phyloP scores from a whole-genome alignment of 1,140 invertebrate species.

The Drosophila ohnishii region DNA sequence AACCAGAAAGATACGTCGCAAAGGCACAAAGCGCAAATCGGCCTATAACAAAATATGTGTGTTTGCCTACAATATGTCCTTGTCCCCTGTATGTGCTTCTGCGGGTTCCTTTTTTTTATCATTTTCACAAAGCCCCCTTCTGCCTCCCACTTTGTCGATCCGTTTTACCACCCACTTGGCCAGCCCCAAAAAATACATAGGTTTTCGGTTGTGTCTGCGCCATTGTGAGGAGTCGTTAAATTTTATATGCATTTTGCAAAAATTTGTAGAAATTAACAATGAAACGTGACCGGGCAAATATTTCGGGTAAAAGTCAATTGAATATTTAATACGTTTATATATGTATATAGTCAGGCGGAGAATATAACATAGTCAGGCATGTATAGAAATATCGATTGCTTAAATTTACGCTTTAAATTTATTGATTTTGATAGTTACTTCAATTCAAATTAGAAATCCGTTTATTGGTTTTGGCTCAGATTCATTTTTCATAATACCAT shows the following conservation, averaged over 20 bases:
- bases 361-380: conserved; percentile 14
- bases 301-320: conserved; percentile 61
- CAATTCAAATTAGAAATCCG: neutral
- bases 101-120: conserved; percentile 6
- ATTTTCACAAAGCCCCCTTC: conserved; percentile 1
- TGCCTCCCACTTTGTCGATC: neutral
- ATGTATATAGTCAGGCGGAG: neutral
- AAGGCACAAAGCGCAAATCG: conserved; percentile 59
- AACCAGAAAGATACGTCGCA: too few relatives aligned
- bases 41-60: conserved; percentile 74
- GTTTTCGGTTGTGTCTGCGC: conserved; percentile 33
- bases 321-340: conserved; percentile 46
- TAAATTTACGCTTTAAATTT: neutral
- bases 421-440: neutral
- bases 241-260: conserved; percentile 74
- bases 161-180: conserved; percentile 7
- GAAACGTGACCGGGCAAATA: conserved; percentile 77
- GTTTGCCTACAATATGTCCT: conserved; percentile 33
- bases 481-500: neutral
- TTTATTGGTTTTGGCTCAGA: too few relatives aligned
- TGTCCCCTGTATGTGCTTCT: conserved; percentile 24
- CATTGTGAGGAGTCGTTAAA: conserved; percentile 63
- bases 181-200: conserved; percentile 33
- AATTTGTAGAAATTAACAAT: conserved; percentile 79
- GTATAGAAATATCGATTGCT: conserved; percentile 4